Conservation (phyloP, 1,140 invertebrate species). For the Drosophila bocki region DNA sequence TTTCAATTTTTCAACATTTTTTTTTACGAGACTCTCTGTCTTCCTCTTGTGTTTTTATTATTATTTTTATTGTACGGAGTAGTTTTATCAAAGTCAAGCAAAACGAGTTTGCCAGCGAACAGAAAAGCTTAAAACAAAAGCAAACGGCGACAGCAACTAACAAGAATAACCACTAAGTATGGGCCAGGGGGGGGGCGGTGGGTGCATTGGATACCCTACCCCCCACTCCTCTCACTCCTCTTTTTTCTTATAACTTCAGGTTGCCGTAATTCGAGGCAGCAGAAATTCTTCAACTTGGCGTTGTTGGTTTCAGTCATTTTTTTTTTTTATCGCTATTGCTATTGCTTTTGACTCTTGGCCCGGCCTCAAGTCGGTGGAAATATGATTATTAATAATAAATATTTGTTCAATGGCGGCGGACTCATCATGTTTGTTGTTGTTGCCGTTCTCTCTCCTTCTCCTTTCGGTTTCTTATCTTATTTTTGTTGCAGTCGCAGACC, state of each 20-base stretch:
- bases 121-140: slow-evolving; percentile 48
- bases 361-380: slow-evolving; percentile 35
- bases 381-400: slow-evolving; percentile 74
- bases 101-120: slow-evolving; percentile 61
- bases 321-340: slow-evolving; percentile 53
- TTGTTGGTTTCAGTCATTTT: slow-evolving; percentile 36
- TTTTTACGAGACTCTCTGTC: slow-evolving; percentile 5
- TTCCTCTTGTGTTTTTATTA: slow-evolving; percentile 21
- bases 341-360: slow-evolving; percentile 10
- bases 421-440: slow-evolving; percentile 19
- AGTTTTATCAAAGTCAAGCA: slow-evolving; percentile 67
- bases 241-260: slow-evolving; percentile 4
- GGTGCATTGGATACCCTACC: slow-evolving; percentile 23
- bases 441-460: background rate
- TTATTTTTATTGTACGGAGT: slow-evolving; percentile 3
- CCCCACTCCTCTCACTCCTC: background rate
- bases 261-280: slow-evolving; percentile 52
- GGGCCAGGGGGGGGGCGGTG: slow-evolving; percentile 2
- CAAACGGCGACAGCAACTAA: slow-evolving; percentile 55
- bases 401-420: slow-evolving; percentile 71
- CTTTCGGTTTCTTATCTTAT: background rate
- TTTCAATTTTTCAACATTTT: slow-evolving; percentile 30
- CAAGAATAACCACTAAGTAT: slow-evolving; percentile 73
- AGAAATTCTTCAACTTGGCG: slow-evolving; percentile 57
- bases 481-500: slow-evolving; percentile 29